Conservation (phyloP, 1,140 invertebrate genomes). For the Cyclina sinensis region DNA sequence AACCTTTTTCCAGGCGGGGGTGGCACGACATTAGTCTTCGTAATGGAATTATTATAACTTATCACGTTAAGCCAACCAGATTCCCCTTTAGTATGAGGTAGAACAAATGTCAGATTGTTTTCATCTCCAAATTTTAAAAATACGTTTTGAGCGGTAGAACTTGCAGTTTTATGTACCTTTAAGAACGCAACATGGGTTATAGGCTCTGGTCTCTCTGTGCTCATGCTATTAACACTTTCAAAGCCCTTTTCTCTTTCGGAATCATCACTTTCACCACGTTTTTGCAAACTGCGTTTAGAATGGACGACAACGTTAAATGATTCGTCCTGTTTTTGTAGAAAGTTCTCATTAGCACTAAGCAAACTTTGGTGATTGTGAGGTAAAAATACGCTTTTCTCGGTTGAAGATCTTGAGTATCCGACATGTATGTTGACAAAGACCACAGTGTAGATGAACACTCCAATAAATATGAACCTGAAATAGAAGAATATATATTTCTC, state of each 20-base stretch:
- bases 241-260: neutral
- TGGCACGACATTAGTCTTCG: slow-evolving; percentile 44
- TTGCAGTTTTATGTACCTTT: slow-evolving; percentile 77
- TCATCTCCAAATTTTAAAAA: slow-evolving; percentile 69
- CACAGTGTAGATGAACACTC: slow-evolving; percentile 16
- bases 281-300: neutral
- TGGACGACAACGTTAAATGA: neutral
- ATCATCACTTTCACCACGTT: neutral
- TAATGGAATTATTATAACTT: slow-evolving; percentile 23
- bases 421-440: neutral
- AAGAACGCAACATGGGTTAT: slow-evolving; percentile 73
- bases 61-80: slow-evolving; percentile 41
- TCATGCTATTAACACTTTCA: neutral
- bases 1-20: neutral
- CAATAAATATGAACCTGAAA: slow-evolving; percentile 23
- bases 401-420: neutral
- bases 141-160: slow-evolving; percentile 74
- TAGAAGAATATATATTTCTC: too few species aligned
- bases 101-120: slow-evolving; percentile 67
- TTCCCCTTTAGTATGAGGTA: slow-evolving; percentile 65
- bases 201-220: neutral
- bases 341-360: neutral
- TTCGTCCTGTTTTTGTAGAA: neutral
- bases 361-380: neutral
- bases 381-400: neutral